Conservation (phyloP, 2,888 invertebrate species). For the Trypoxylon attenuatum region DNA sequence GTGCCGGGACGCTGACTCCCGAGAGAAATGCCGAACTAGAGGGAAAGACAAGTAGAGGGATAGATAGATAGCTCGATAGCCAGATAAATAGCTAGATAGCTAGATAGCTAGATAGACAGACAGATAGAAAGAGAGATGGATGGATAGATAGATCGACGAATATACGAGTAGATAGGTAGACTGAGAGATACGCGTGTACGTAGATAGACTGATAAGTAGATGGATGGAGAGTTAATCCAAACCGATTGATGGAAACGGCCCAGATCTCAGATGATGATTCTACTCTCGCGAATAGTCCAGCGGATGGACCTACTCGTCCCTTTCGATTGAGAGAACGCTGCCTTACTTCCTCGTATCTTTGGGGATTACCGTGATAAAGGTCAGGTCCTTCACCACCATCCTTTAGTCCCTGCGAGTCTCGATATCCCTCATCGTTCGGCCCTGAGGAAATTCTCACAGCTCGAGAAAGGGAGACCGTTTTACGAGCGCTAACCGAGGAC, state of each 20-base stretch:
- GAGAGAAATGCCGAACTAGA: constrained; percentile 4
- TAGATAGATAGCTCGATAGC: constrained; percentile 2
- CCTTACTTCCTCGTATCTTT: neutral
- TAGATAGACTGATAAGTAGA: constrained; percentile 1
- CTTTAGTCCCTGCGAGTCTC: no score
- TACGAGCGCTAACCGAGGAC: constrained; percentile 5
- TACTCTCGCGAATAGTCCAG: neutral
- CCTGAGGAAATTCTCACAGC: neutral
- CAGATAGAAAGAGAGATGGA: neutral
- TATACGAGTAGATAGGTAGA: neutral
- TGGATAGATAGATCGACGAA: neutral
- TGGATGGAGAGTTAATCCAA: neutral
- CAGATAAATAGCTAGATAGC: neutral
- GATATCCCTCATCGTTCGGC: no score
- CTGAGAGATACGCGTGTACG: neutral
- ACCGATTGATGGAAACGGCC: neutral
- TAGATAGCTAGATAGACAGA: neutral
- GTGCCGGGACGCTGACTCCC: neutral
- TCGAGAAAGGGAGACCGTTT: neutral
- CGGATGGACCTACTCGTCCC: no score
- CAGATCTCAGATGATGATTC: neutral
- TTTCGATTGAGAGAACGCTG: no score
- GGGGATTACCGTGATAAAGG: neutral
- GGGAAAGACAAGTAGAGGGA: neutral
- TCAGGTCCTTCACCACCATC: neutral